phyloP scores from a whole-genome alignment of 1,140 invertebrate species.

The Gryon sp. region DNA sequence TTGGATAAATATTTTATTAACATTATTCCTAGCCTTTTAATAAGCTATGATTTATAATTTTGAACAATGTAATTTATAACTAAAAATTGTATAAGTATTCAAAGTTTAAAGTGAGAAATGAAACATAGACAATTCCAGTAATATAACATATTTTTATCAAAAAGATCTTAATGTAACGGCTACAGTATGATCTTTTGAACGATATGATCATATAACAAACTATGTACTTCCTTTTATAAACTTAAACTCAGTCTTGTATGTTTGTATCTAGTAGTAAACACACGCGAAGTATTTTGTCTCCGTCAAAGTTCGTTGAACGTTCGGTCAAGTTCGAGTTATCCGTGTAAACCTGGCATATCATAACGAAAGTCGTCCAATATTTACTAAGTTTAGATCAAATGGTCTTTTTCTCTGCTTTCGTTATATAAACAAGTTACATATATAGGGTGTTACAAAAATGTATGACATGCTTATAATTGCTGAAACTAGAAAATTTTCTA shows the following conservation, averaged over 20 bases:
- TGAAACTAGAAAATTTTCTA: too few relatives aligned
- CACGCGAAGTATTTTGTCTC: constrained; percentile 46
- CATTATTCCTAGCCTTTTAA: too few relatives aligned
- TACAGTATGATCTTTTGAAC: constrained; percentile 18
- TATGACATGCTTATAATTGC: too few relatives aligned
- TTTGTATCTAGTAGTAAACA: constrained; percentile 24
- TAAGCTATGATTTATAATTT: too few relatives aligned
- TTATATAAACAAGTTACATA: too few relatives aligned
- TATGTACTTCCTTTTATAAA: constrained; percentile 18
- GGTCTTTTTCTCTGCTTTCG: too few relatives aligned
- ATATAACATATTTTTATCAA: constrained; percentile 33
- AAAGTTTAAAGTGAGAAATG: too few relatives aligned
- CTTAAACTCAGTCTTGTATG: constrained; percentile 30
- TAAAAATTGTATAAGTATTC: too few relatives aligned
- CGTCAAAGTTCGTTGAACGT: constrained; percentile 41
- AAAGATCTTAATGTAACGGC: constrained; percentile 24
- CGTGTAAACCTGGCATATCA: constrained; percentile 18
- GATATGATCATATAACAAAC: constrained; percentile 37
- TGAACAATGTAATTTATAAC: too few relatives aligned
- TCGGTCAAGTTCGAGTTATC: constrained; percentile 38
- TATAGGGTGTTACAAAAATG: too few relatives aligned
- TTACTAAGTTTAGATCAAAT: constrained; percentile 3
- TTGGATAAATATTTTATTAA: too few relatives aligned
- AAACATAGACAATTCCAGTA: background rate
- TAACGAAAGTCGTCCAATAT: background rate